A percentile compares a stretch with the other conserved stretches of the same genome.
These are phyloP conservation scores for Lepus townsendii DNA, from an alignment of 2,797 vertebrate genomes.

Conservation along the genomic window DNA sequence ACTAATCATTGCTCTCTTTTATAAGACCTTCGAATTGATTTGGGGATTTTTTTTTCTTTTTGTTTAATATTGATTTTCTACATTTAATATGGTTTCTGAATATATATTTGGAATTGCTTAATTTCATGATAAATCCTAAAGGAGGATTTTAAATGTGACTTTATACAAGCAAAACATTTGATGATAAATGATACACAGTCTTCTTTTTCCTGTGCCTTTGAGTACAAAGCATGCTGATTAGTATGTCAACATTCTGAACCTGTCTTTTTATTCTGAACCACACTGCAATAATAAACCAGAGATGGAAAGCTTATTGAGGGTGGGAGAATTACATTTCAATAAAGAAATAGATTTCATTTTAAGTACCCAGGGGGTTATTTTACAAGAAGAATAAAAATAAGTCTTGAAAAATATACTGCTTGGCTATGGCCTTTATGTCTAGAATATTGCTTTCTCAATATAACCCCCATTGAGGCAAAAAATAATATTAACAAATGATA, in stretches of 20 bases:
- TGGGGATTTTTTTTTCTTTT: neutral
- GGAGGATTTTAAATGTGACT: neutral
- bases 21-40: slow-evolving; percentile 18
- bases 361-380: slow-evolving; percentile 67
- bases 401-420: slow-evolving; percentile 13
- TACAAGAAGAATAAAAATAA: slow-evolving; percentile 64
- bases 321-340: slow-evolving; percentile 68
- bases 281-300: slow-evolving; percentile 59
- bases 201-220: neutral
- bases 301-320: slow-evolving; percentile 52
- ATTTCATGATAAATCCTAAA: slow-evolving; percentile 20
- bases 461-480: slow-evolving; percentile 75
- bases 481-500: slow-evolving; percentile 80
- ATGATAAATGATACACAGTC: neutral
- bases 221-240: neutral
- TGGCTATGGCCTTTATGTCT: slow-evolving; percentile 72
- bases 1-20: neutral
- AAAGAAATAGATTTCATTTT: slow-evolving; percentile 76
- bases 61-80: slow-evolving; percentile 30
- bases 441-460: slow-evolving; percentile 79
- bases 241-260: neutral
- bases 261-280: slow-evolving; percentile 61
- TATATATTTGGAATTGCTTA: neutral
- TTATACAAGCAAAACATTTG: neutral
- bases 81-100: neutral